Evolutionary conservation across 2,888 invertebrate species (phyloP), one percentile per base, ranked within the genome.

Genomic region (Ichneumon xanthorius): DNA sequence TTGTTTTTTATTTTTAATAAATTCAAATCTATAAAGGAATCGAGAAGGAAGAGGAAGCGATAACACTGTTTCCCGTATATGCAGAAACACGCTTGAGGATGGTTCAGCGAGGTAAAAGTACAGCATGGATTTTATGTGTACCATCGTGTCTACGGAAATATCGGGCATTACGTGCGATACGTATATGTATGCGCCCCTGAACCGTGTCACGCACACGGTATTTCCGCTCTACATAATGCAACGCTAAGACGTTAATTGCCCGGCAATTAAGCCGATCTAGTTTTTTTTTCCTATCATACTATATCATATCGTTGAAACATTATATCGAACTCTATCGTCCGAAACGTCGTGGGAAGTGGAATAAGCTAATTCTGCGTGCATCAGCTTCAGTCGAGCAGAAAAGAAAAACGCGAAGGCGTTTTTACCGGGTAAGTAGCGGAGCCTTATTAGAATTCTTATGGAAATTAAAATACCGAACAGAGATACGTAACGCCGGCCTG

Each of bases 201-300:
- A 89, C 87, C 88, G 84, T 88, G 90, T 91, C 90, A 89, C 89
- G 87, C 89, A 88, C 90, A 87, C 86, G 84, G 88, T 78, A 83
- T 92, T 92, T 92, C 91, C 92, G 93, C 92, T 93, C 92, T 90
- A 92, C 89, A 93, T 92, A 92, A 86, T 90, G 77, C 88, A 80
- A 86, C 89, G 67, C 40, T 55, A 83, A 80, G 82, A 83, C 86
- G 84, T 90, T 90, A 91, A 90, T 91, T 90, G 83, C 83, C 73
- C 61, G 40, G 82, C 86, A 90, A 91, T 92, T 90, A 90, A 89
- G 89, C 63, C 86, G 88, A 88, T 89, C 90, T 88, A 90, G 87
- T 89, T 90, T 85, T 85, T 87, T 82, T 86, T 85, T 45, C 63
- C 75, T 22, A 67, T 80, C 58, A 58, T 71, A 76, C 48, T 58